Evolutionary conservation across 1,140 invertebrate genomes (phyloP), one percentile per base, ranked within the genome.

Genomic region (Marisa cornuarietis): DNA sequence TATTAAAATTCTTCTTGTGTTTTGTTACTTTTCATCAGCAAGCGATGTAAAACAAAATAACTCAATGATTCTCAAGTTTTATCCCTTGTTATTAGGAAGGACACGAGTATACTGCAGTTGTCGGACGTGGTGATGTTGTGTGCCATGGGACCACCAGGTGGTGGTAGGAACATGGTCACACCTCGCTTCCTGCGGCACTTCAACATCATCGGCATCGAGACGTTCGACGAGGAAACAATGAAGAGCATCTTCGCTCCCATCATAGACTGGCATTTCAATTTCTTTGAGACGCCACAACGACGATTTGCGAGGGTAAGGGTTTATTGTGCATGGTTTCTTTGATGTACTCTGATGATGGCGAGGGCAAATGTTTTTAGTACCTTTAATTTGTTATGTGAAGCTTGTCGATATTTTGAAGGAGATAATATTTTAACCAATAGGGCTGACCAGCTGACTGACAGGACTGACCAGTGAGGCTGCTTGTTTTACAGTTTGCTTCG

Each of bases 261-360:
- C 62, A 81, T 89, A n/a, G 91, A 91, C 81, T 91, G 90, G 90
- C 91, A 91, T 82, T 91, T 91, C 77, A 87, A 82, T 49, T 79
- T 81, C 49, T 91, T 87, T 87, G 90, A 91, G 18, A 87, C 85
- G 49, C 66, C 81, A 66, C 91, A 97, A 58, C 82, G 89, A n/a
- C 84, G 83, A 80, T 91, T 84, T 80, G 88, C 90, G 52, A 84
- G 88, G 83, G 90, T 91, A 82, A 86, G 83, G 72, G 5, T 71
- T 31, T 10, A 5, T 24, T 11, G 16, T 16, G 8, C 0, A 7
- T 11, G 4, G 8, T 14, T 31, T 18, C 51, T 11, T 42, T 51
- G 20, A 26, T 72, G 22, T 31, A 10, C 42, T 71, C n/a, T 26
- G 26, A 26, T 42, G 16, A 4, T 71, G 42, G 69, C 18, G n/a